Base-by-base conservation (phyloP, 92 coral and sea anemone species). In the Siderastrea siderea region DNA sequence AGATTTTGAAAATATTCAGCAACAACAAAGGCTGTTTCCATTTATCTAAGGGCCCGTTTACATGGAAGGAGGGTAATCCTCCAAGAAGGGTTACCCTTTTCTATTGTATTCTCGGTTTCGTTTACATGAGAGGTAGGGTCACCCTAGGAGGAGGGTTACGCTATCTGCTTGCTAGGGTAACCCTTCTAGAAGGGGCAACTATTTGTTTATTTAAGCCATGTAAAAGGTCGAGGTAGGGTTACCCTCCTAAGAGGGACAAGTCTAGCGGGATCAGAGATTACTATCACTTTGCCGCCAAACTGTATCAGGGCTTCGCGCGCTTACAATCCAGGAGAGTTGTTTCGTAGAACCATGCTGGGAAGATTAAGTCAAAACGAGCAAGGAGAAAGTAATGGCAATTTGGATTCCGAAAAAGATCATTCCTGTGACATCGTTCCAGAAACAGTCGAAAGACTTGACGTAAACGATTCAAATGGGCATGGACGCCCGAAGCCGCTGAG, bases 171-270 rank as follows among this genome's bases (percentile, higher is more conserved):
- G 92, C 76, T 77, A 77, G 93, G 83, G 86, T 84, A 12, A 65
- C 78, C 87, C 90, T 85, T 62, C 85, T 11, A 84, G 82, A 44
- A 84, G 80, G 85, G 90, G 19, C 79, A 84, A 46, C 58, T 48
- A 69, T 77, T 89, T 86, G 90, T 86, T 86, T 86, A 78, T 73
- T 77, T 84, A 49, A 75, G 88, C 83, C 93, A 84, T 78, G 89
- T 84, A 84, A 84, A 84, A 74, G 87, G 77, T 79, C 66, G 67
- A 77, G 86, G 79, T 69, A 63, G 91, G 74, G 75, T 73, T 50
- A 59, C 86, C 86, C 84, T 68, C 79, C 80, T 61, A 57, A 86
- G 80, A 80, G 81, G 81, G 82, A 48, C 81, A 70, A 69, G 86
- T 71, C 51, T 87, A 62, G 75, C 63, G 74, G 7, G 75, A 67